Conservation (phyloP, 2,113 vertebrate species). For the Polyodon spathula region DNA sequence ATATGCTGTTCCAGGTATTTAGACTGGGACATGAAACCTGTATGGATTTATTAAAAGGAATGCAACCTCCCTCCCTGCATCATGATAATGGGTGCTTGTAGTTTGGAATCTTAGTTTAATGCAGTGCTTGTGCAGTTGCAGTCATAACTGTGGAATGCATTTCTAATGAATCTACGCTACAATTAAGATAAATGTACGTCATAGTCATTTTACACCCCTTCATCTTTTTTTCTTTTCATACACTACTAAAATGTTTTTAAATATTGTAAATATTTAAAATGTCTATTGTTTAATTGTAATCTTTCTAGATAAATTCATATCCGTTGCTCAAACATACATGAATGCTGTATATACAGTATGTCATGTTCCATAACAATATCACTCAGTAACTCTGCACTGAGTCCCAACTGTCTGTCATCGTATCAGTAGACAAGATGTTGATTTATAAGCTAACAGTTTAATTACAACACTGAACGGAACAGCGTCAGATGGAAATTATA, state of each 20-base stretch:
- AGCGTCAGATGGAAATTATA: too few species aligned
- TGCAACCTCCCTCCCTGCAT: background rate
- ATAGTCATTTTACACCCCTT: background rate
- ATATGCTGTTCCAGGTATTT: constrained; percentile 21
- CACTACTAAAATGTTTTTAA: too few species aligned
- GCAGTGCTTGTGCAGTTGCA: background rate
- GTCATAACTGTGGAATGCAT: background rate
- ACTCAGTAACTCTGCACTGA: constrained; percentile 15
- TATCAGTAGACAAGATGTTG: background rate
- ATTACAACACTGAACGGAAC: too few species aligned
- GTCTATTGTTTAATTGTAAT: too few species aligned
- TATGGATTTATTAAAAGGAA: background rate
- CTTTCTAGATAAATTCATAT: too few species aligned
- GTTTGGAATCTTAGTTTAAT: background rate
- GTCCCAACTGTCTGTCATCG: constrained; percentile 7
- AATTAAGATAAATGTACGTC: background rate
- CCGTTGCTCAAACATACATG: too few species aligned
- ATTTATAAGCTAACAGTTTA: too few species aligned
- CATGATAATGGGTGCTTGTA: background rate
- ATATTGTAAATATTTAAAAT: too few species aligned
- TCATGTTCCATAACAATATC: constrained; percentile 5
- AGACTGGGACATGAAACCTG: constrained; percentile 16
- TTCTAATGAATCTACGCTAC: background rate
- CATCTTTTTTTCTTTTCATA: background rate
- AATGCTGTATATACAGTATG: too few species aligned